Evolutionary conservation across 2,888 invertebrate genomes (phyloP).

Genomic region (Drosophila meridiana): DNA sequence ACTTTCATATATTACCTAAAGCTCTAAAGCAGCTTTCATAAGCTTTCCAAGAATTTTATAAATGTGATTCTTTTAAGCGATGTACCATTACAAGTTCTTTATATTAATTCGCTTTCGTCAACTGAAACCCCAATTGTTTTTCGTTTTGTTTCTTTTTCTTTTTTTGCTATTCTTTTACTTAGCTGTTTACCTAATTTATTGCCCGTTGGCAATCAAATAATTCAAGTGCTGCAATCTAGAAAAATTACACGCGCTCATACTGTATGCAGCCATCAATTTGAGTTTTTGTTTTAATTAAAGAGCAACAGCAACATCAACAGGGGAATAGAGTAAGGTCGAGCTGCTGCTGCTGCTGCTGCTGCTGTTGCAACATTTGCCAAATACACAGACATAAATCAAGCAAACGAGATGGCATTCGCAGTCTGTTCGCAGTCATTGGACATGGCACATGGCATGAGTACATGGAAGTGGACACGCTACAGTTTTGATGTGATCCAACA

Average conservation of each 20-base stretch:
- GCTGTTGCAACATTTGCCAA: constrained; percentile 29
- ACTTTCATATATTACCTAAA: too few relatives aligned
- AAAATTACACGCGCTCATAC: constrained; percentile 59
- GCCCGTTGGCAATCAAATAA: constrained; percentile 64
- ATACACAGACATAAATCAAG: constrained; percentile 68
- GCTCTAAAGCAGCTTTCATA: neutral
- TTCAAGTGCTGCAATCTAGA: constrained; percentile 68
- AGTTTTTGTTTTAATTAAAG: constrained; percentile 71
- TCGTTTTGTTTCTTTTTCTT: neutral
- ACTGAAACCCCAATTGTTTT: constrained; percentile 6
- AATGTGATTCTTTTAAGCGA: neutral
- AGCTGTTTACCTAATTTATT: constrained; percentile 57
- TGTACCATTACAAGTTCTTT: neutral
- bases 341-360: constrained; percentile 12
- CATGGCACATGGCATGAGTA: constrained; percentile 27
- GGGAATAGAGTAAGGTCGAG: constrained; percentile 12
- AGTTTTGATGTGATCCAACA: constrained; percentile 49
- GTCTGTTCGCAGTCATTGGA: constrained; percentile 22
- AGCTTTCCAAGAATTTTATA: neutral
- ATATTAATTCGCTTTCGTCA: neutral
- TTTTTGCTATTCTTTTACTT: neutral
- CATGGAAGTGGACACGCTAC: constrained; percentile 34
- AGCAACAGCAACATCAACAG: constrained; percentile 21
- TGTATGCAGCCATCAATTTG: constrained; percentile 57
- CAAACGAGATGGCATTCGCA: constrained; percentile 45